Base-by-base conservation (phyloP, 2,797 vertebrate genomes). In the Phrynocephalus forsythii region DNA sequence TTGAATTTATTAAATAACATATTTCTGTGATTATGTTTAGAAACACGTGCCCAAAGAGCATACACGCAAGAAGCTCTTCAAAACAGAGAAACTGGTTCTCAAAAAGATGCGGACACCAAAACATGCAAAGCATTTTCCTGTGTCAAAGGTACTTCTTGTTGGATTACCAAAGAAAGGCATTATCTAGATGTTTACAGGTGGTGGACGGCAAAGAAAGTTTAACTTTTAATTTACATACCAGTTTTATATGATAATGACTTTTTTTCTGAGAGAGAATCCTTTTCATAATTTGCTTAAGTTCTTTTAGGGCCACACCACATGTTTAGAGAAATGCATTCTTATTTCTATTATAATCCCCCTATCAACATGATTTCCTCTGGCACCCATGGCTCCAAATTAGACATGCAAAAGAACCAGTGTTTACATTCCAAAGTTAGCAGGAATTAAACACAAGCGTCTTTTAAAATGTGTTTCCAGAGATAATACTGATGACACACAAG, bases 11-110 rank as follows among this genome's bases (percentile, higher is more conserved):
- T 84, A 79, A 50, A 68, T 72, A 77, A 78, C 9, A 26, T 38
- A 77, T 68, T 18, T 52, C 69, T n/a, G 90, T 88, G 81, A 86
- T 63, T 83, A 69, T 87, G 50, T 33, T 94, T 91, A 84, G 92
- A 92, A 89, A 91, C 75, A 83, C 1, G 6, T 20, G 10, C 28
- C 38, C 87, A 83, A 85, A 85, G 78, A 84, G 50, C 73, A 82
- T 72, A 26, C 75, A 76, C 63, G 44, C 73, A 80, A 82, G 80
- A 92, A 86, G 44, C 83, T 91, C 79, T 9, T 6, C 83, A 78
- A 60, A 85, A 18, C n/a, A 68, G 90, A 83, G 85, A 84, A 6
- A 20, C 11, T 24, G 15, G 28, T 16, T 82, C 83, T 73, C 50
- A 91, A 84, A 90, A 92, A 78, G 77, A 81, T 68, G 85, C 6